Conservation (phyloP, 2,888 invertebrate species). For the Yponomeuta malinellus region DNA sequence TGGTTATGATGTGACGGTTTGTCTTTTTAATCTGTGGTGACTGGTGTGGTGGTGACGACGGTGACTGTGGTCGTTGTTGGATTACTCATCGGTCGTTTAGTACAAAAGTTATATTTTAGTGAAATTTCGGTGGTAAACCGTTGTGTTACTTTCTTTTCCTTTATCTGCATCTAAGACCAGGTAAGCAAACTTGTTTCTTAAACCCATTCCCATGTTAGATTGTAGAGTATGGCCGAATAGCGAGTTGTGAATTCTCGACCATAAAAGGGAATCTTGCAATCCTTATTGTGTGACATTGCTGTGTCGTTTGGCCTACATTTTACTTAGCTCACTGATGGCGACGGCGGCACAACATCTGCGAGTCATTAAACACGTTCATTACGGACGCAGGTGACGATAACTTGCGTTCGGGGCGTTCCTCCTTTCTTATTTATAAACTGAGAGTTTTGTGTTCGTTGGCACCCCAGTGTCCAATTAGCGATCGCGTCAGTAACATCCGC, state of each 20-base stretch:
- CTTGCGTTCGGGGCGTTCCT: slow-evolving; percentile 29
- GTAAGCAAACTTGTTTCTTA: neutral
- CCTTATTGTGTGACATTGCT: slow-evolving; percentile 7
- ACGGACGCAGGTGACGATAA: slow-evolving; percentile 34
- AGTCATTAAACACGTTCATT: slow-evolving; percentile 44
- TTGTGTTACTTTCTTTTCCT: slow-evolving; percentile 23
- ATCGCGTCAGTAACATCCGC: neutral
- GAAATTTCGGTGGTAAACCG: slow-evolving; percentile 24
- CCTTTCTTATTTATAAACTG: slow-evolving; percentile 36
- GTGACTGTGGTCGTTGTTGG: neutral
- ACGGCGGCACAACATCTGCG: slow-evolving; percentile 27
- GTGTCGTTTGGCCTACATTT: slow-evolving; percentile 12
- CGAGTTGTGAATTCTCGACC: slow-evolving; percentile 8
- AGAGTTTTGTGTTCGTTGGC: slow-evolving; percentile 8
- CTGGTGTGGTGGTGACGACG: too few relatives aligned
- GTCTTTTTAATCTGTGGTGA: too few relatives aligned
- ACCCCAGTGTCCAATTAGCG: neutral
- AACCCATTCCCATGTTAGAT: neutral
- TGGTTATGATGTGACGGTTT: too few relatives aligned
- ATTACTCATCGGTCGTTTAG: neutral
- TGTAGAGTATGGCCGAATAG: neutral
- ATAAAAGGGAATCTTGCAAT: slow-evolving; percentile 1
- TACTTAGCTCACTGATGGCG: slow-evolving; percentile 31
- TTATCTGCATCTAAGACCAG: neutral
- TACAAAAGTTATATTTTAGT: slow-evolving; percentile 17